phyloP scores from a whole-genome alignment of 2,113 vertebrate genomes.

The Opisthocomus hoazin region DNA sequence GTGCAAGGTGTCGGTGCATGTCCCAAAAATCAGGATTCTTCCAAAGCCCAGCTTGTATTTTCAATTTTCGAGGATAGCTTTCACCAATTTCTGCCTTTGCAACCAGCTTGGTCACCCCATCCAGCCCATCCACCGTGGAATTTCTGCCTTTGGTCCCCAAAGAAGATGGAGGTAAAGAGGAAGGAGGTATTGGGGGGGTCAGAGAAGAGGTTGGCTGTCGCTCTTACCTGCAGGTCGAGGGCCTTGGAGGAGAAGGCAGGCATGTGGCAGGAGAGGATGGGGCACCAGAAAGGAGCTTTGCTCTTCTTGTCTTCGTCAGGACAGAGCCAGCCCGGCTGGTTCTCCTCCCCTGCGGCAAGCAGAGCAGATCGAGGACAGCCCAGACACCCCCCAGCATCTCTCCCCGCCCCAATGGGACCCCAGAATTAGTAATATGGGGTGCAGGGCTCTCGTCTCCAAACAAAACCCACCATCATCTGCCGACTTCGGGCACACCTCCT shows the following conservation, averaged over 20 bases:
- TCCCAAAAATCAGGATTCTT: background rate
- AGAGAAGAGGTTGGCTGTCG: background rate
- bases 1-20: rapidly evolving
- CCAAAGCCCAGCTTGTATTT: background rate
- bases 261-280: conserved; percentile 83
- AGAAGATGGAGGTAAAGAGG: background rate
- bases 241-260: conserved; percentile 83
- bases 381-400: background rate
- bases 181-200: background rate
- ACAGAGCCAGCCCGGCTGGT: conserved; percentile 89
- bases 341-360: conserved; percentile 80
- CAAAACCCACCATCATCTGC: rapidly evolving
- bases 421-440: background rate
- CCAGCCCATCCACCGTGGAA: rapidly evolving
- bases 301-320: conserved; percentile 86
- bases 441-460: background rate
- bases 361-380: rapidly evolving
- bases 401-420: background rate
- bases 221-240: conserved; percentile 75
- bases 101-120: background rate
- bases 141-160: background rate
- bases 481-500: background rate
- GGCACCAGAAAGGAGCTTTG: conserved; percentile 83
- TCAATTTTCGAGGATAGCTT: background rate
- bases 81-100: background rate